Evolutionary conservation across 1,140 invertebrate species (phyloP), one percentile per base, ranked within the genome.

Genomic region (Conus betulinus): DNA sequence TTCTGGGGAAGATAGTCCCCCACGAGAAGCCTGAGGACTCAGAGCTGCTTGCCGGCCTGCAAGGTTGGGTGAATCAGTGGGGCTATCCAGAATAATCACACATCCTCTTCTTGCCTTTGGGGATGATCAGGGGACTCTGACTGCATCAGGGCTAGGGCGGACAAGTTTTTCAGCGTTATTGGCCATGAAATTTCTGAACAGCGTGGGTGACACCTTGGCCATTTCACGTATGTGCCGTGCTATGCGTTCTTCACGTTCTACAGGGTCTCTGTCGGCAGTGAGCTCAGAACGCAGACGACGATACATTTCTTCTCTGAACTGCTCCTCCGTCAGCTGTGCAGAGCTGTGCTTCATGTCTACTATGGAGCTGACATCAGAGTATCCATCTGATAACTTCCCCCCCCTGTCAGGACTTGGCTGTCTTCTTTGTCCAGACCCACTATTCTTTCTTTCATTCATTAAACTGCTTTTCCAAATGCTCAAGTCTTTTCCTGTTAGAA

Each of bases 271-370:
- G 82, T 7, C 55, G 20, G 82, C 7, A 4, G 82, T 57, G 51
- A 83, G 23, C 20, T 55, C 82, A 20, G 82, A 52, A 13, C 57
- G 52, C 10, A 83, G 20, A 55, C 82, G 82, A 15, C 82, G 82
- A 23, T 55, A 83, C 82, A 83, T 83, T 55, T 83, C 82, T n/a
- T 83, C 82, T 83, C 57, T 57, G 52, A 55, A 83, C 82, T 83
- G 52, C 25, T 83, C 25, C 25, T 83, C 82, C 13, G 82, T 55
- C 82, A 83, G 52, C 17, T 57, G 0, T n/a, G 52, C 51, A 15
- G 82, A 17, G 10, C 20, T 82, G 79, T 10, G 52, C 10, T 23
- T 17, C 11, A 23, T 52, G 10, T 83, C 39, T 11, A 10, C 57
- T 25, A 52, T 10, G 27, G 39, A 25, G 8, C 52, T 55, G 23